A percentile compares a stretch with the other conserved stretches of the same genome.
Evolutionary conservation across 2,113 vertebrate species (phyloP).

Genomic region (Mirounga angustirostris): DNA sequence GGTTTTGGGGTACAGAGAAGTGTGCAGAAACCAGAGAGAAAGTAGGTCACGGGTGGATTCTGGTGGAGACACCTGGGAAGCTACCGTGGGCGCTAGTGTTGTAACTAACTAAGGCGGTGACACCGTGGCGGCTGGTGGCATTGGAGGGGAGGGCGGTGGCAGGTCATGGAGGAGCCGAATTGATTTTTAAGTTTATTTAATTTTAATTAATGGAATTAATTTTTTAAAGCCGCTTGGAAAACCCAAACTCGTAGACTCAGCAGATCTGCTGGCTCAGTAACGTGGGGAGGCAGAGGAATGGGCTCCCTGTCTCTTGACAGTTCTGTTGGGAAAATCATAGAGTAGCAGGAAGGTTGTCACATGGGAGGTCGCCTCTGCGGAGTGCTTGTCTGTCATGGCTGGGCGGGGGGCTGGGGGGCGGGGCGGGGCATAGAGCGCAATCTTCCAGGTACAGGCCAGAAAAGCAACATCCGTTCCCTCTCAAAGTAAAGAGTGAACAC

Average conservation of each 20-base stretch:
- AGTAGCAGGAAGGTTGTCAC: not conserved
- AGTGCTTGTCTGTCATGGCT: not conserved
- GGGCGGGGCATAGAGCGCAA: not conserved
- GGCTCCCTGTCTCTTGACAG: not conserved
- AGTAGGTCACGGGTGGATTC: constrained; percentile 66
- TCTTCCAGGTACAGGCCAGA: not conserved
- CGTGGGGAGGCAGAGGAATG: not conserved
- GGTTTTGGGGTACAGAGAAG: constrained; percentile 46
- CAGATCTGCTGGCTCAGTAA: not conserved
- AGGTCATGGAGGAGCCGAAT: not conserved
- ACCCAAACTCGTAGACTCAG: not conserved
- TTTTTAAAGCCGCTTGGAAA: constrained; percentile 39
- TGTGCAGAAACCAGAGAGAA: constrained; percentile 66
- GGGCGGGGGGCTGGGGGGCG: no score
- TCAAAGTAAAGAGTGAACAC: constrained; percentile 34
- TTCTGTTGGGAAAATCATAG: constrained; percentile 42
- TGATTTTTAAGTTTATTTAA: not conserved
- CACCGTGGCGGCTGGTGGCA: not conserved
- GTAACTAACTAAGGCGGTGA: constrained; percentile 33
- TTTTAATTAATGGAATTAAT: not conserved
- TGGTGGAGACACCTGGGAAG: constrained; percentile 42
- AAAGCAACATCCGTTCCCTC: constrained; percentile 27
- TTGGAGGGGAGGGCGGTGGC: not conserved
- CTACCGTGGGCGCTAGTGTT: not conserved
- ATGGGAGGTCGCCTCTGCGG: not conserved